Evolutionary conservation across 2,113 vertebrate species (phyloP), one percentile per base, ranked within the genome.

Genomic region (Phaethornis superciliosus): DNA sequence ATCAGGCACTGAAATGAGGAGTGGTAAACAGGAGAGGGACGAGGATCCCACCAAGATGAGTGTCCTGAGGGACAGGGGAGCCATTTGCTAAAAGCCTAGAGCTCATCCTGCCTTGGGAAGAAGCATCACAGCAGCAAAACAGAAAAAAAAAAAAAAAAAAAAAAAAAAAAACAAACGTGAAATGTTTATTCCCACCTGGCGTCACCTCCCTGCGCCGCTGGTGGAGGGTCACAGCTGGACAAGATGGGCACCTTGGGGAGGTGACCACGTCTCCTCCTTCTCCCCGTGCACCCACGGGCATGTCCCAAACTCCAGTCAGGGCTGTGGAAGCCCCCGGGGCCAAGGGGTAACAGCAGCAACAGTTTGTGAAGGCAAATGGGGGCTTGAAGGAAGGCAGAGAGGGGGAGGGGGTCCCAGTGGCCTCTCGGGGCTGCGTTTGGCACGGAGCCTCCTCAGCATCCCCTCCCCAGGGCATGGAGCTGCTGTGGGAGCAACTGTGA

Each of bases 121-220:
- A 91, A 89, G 2, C 56, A 49, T 4, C 3, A 2, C 7, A 5
- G 3, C 21, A 54, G 18, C 22, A 33, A 13, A 84, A 95, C 46
- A 58, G 93, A 52, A 55, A 55, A 6, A 62, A 60, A 12, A 52
- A 94, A 52, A 55, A 55, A 6, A 62, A 60, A 12, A 52, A 71
- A 83, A 63, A 90, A 71, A 77, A 72, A 56, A 30, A 17, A 84
- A 49, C 9, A 62, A 71, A 71, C 95, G 6, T 80, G 87, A 97
- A 97, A 94, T 76, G 81, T 81, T 97, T 97, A 98, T 97, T 98
- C 96, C 88, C 70, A 94, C 37, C 93, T 35, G 65, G 63, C 5
- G 1, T 54, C 69, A 15, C 56, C 27, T 32, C 72, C 17, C 49
- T 7, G 49, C 3, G 7, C 89, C 21, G 27, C 60, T 40, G 75